Percentiles rank a stretch among this genome's conserved stretches.
phyloP scores from a whole-genome alignment of 1,140 invertebrate species.

The Aphelenchoides besseyi region DNA sequence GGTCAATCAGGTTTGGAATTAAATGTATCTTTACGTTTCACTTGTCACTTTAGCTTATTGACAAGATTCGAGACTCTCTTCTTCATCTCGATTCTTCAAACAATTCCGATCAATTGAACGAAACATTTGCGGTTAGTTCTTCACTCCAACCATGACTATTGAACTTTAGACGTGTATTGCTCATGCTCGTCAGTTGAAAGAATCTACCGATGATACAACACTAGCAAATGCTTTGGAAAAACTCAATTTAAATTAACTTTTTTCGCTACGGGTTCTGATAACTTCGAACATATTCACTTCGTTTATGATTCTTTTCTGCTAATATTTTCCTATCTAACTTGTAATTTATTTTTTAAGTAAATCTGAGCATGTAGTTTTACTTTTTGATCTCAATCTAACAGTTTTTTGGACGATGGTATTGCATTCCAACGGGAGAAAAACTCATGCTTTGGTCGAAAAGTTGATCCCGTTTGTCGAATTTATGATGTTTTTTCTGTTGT shows the following conservation, averaged over 20 bases:
- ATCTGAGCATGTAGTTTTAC: too few relatives aligned
- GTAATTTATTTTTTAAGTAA: too few relatives aligned
- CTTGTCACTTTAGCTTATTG: too few relatives aligned
- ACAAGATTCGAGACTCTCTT: constrained; percentile 84
- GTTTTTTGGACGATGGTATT: too few relatives aligned
- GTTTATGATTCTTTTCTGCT: not conserved
- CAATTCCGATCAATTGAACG: constrained; percentile 75
- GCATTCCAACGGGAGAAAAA: too few relatives aligned
- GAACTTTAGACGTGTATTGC: not conserved
- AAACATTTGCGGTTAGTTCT: constrained; percentile 26
- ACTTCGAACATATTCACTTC: not conserved
- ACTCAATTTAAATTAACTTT: not conserved
- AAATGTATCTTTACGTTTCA: too few relatives aligned
- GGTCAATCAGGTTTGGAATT: constrained; percentile 78
- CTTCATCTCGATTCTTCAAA: constrained; percentile 86
- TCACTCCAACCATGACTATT: not conserved
- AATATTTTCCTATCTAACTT: not conserved
- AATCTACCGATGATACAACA: not conserved
- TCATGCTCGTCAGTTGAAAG: not conserved
- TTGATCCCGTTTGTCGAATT: too few relatives aligned
- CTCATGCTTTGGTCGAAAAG: too few relatives aligned
- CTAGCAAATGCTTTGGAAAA: not conserved
- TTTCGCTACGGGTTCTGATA: not conserved
- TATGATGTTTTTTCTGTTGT: too few relatives aligned
- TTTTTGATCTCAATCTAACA: too few relatives aligned